Conservation (phyloP, 2,113 vertebrate species). For the Poeciliopsis occidentalis region DNA sequence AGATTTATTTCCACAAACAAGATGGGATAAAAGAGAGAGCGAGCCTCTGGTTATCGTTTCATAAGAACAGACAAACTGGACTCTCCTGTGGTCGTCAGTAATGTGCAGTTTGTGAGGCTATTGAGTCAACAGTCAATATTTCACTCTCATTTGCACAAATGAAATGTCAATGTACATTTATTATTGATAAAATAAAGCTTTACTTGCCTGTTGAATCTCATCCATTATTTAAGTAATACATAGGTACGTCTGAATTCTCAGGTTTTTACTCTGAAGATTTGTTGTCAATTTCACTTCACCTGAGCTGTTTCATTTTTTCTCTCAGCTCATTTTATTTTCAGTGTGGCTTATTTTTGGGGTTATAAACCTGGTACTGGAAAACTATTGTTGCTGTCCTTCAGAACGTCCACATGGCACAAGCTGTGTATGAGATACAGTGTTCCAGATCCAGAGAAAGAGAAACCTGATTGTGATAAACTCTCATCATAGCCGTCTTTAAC, state of each 20-base stretch:
- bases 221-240: no score
- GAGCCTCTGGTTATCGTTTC: slow-evolving; percentile 51
- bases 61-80: slow-evolving; percentile 30
- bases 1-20: slow-evolving; percentile 53
- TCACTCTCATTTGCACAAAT: not conserved
- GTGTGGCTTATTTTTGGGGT: not conserved
- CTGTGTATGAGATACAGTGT: not conserved
- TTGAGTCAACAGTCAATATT: not conserved
- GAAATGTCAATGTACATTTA: not conserved
- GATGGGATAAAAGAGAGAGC: slow-evolving; percentile 32
- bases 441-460: not conserved
- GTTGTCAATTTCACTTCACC: no score
- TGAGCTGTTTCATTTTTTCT: no score
- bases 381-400: not conserved
- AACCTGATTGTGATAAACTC: not conserved
- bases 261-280: no score
- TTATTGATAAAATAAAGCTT: not conserved
- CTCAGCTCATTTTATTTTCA: no score
- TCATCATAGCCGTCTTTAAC: not conserved
- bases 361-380: not conserved
- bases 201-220: not conserved
- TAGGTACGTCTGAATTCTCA: no score
- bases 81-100: slow-evolving; percentile 21
- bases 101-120: not conserved
- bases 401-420: not conserved